Conservation (phyloP, 92 coral and sea anemone species). For the Zoanthus sansibaricus region DNA sequence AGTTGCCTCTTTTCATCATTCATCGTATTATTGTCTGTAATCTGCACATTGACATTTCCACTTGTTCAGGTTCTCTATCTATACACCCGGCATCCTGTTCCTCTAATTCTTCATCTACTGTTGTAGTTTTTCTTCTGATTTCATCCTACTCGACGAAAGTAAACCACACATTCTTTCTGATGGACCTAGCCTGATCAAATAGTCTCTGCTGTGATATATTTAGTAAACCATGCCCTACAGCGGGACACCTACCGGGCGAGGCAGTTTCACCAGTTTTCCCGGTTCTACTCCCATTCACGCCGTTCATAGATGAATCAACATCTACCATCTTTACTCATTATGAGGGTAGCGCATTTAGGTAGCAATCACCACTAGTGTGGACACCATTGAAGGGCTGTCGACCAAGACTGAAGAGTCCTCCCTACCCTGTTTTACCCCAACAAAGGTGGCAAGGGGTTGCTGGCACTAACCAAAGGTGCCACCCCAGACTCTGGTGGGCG, state of each 20-base stretch:
- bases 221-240: background rate
- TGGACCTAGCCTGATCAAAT: background rate
- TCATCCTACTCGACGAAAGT: slow-evolving; percentile 2
- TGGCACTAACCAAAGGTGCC: background rate
- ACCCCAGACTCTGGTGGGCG: too few species aligned
- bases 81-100: background rate
- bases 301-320: slow-evolving; percentile 43
- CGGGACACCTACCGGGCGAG: background rate
- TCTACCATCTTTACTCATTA: slow-evolving; percentile 33
- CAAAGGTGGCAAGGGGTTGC: slow-evolving; percentile 11
- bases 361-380: slow-evolving; percentile 21
- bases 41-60: background rate
- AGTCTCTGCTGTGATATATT: background rate
- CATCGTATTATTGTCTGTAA: too few species aligned
- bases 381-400: slow-evolving; percentile 11
- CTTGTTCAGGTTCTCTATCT: background rate
- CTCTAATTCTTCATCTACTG: background rate
- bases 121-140: background rate
- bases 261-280: slow-evolving; percentile 10
- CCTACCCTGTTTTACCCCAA: slow-evolving; percentile 34
- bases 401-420: slow-evolving; percentile 49
- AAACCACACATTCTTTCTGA: background rate
- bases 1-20: too few species aligned
- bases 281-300: slow-evolving; percentile 45
- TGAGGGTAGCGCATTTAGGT: background rate